Base-by-base conservation (phyloP, 2,113 vertebrate genomes). In the Zapornia atra region DNA sequence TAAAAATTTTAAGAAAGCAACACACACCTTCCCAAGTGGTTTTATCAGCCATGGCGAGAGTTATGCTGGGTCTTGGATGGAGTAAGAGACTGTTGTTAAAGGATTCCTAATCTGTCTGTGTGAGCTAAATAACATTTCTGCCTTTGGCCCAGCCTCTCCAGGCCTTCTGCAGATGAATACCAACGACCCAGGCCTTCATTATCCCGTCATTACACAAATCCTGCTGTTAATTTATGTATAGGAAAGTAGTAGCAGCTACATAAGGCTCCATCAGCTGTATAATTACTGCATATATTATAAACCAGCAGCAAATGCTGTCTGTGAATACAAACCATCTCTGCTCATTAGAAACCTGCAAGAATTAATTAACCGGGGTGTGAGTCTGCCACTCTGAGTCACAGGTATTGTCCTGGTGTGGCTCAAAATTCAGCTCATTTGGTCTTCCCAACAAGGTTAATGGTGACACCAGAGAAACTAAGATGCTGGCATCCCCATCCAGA, bases 281-380 rank as follows among this genome's bases (percentile, higher is more conserved):
- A 98, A 98, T 97, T 97, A 65, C 96, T 82, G 96, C 95, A 96
- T 97, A 81, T 85, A 97, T 97, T 97, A 98, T 94, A 90, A 94
- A 95, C 12, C 68, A 91, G 84, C 57, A 96, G 86, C 73, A 90
- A 92, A 95, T 56, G n/a, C 81, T 79, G 86, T 57, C 81, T 96
- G 63, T 96, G 96, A 95, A 95, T 88, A 86, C 87, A 96, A 95
- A 95, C 92, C 20, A 87, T 82, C 75, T 90, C 86, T 95, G 85
- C 79, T 95, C 77, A 85, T 91, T 94, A 94, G 88, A 69, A 96
- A 82, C 59, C 61, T 85, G 72, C 40, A 88, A 84, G 69, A 80
- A 94, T 92, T 92, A 91, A 95, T 94, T 94, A 92, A 69, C 34
- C 29, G 54, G 53, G n/a, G 44, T 84, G 57, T 87, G 91, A 89